phyloP scores from a whole-genome alignment of 2,888 invertebrate species.

The Melinaea marsaeus region DNA sequence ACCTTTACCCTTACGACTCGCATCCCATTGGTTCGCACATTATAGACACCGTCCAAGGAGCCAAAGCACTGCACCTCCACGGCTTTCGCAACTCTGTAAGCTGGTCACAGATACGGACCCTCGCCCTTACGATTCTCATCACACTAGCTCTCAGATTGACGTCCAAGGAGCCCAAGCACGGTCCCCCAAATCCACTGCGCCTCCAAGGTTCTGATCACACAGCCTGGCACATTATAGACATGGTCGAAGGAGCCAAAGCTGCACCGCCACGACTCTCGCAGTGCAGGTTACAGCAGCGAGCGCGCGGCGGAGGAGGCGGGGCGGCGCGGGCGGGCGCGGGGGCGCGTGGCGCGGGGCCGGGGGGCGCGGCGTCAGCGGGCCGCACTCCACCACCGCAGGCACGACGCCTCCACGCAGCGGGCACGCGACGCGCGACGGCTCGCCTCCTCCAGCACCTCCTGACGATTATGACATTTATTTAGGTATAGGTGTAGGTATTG shows the following conservation, averaged over 20 bases:
- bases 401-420: constrained; percentile 91
- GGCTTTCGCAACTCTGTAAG: too few relatives aligned
- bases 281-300: constrained; percentile 39
- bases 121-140: too few relatives aligned
- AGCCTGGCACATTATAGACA: neutral
- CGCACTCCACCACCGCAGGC: constrained; percentile 88
- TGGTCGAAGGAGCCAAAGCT: neutral
- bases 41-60: too few relatives aligned
- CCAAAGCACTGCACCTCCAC: too few relatives aligned
- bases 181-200: too few relatives aligned
- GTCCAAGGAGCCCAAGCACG: too few relatives aligned
- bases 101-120: too few relatives aligned
- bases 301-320: constrained; percentile 44
- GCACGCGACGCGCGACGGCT: constrained; percentile 89
- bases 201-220: neutral
- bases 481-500: too few relatives aligned
- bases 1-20: too few relatives aligned
- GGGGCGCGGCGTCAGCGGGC: constrained; percentile 39
- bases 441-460: constrained; percentile 96
- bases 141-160: too few relatives aligned
- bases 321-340: constrained; percentile 42
- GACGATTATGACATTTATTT: constrained; percentile 30
- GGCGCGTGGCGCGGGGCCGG: constrained; percentile 36
- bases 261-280: constrained; percentile 18
- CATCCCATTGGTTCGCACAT: too few relatives aligned